Evolutionary conservation across 1,140 invertebrate species (phyloP).

Genomic region (Papilio glaucus): DNA sequence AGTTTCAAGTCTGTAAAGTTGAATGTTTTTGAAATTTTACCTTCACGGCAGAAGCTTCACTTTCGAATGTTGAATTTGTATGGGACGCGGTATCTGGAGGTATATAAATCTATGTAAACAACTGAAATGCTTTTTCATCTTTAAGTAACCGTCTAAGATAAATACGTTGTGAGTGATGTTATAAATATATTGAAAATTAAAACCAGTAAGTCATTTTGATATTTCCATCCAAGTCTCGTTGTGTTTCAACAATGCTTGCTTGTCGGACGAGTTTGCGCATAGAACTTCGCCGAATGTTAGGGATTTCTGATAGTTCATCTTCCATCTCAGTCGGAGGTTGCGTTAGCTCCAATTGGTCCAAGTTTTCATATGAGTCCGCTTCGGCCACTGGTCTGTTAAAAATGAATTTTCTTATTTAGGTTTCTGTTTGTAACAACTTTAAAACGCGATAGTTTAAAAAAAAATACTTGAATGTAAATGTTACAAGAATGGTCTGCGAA

Average conservation of each 20-base stretch:
- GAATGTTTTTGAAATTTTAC: no score
- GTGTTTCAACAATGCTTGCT: slow-evolving; percentile 90
- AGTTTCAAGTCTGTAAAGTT: no score
- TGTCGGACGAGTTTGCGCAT: slow-evolving; percentile 88
- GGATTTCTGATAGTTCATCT: slow-evolving; percentile 73
- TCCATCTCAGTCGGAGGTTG: slow-evolving; percentile 65
- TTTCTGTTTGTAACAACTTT: no score
- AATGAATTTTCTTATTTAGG: slow-evolving; percentile 40
- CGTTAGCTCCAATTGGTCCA: slow-evolving; percentile 84
- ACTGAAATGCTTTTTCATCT: neutral
- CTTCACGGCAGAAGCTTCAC: no score
- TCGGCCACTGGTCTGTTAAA: slow-evolving; percentile 66
- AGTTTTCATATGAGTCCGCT: slow-evolving; percentile 85
- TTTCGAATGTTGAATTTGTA: no score
- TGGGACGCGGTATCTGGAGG: no score
- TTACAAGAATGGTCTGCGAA: no score
- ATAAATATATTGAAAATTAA: slow-evolving; percentile 67
- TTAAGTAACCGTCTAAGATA: neutral
- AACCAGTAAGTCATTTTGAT: slow-evolving; percentile 94
- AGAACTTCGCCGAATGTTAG: slow-evolving; percentile 76
- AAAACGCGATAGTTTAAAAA: no score
- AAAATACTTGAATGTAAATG: no score
- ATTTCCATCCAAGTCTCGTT: slow-evolving; percentile 88
- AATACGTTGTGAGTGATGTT: neutral
- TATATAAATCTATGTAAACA: no score